Evolutionary conservation across 2,888 invertebrate genomes (phyloP).

Genomic region (Flexamia atlantica): DNA sequence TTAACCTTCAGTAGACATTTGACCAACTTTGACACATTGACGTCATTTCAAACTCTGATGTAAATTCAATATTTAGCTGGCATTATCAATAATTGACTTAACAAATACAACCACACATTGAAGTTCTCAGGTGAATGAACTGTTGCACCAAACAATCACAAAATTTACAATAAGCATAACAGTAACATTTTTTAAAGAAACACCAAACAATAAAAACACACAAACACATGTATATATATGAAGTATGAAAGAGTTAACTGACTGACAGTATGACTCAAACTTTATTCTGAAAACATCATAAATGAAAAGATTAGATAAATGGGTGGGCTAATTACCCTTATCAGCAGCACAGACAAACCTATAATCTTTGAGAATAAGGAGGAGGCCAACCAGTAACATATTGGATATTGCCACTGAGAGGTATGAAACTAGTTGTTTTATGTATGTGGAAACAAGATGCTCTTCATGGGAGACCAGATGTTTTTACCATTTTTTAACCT

Average conservation of each 20-base stretch:
- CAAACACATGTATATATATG: too few species aligned
- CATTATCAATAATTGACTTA: too few species aligned
- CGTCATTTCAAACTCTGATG: too few species aligned
- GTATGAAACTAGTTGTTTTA: neutral
- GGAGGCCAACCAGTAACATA: neutral
- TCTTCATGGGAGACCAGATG: too few species aligned
- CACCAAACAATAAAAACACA: too few species aligned
- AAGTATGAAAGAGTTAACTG: neutral
- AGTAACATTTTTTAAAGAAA: too few species aligned
- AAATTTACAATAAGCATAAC: too few species aligned
- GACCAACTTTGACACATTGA: neutral
- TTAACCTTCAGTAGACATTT: neutral
- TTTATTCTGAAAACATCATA: neutral
- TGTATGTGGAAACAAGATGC: too few species aligned
- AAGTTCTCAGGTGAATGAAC: too few species aligned
- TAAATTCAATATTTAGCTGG: neutral
- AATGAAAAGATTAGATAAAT: conserved; percentile 20
- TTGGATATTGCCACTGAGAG: neutral
- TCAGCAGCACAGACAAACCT: neutral
- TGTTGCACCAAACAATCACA: too few species aligned
- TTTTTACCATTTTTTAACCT: too few species aligned
- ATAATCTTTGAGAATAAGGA: neutral
- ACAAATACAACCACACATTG: too few species aligned
- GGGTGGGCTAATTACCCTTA: conserved; percentile 2
- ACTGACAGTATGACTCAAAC: conserved; percentile 1